These are phyloP conservation scores for Gulo gulo DNA, from an alignment of 2,113 vertebrate species.

Conservation along the genomic window DNA sequence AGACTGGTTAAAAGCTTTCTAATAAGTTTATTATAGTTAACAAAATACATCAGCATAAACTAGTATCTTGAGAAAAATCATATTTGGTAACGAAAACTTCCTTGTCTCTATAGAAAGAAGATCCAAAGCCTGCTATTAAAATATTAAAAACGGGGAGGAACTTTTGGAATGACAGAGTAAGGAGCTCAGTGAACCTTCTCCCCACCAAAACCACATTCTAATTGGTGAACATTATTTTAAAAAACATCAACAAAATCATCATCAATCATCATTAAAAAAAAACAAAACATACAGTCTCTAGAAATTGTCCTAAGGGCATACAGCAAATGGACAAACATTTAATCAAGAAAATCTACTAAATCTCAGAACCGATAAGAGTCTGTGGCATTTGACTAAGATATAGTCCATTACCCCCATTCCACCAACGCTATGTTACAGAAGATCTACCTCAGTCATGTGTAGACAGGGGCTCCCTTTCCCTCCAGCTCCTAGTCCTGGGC, in stretches of 20 bases:
- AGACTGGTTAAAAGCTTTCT: not conserved
- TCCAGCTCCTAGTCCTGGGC: not conserved
- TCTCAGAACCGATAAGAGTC: not conserved
- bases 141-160: not conserved
- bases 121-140: not conserved
- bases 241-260: not conserved
- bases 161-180: not conserved
- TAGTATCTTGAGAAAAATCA: slow-evolving; percentile 13
- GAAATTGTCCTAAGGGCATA: not conserved
- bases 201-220: not conserved
- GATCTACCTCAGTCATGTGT: not conserved
- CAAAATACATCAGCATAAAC: not conserved
- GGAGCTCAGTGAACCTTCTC: not conserved
- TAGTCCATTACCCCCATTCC: not conserved
- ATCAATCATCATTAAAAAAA: not conserved
- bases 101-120: not conserved
- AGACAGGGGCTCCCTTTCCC: not conserved
- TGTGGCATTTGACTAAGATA: not conserved
- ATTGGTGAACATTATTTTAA: not conserved
- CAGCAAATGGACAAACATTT: not conserved
- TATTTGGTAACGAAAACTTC: not conserved
- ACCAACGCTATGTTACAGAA: not conserved
- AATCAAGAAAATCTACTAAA: not conserved
- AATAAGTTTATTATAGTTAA: not conserved
- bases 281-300: not conserved